Conservation (phyloP, 2,113 vertebrate genomes). For the Pedionomus torquatus region DNA sequence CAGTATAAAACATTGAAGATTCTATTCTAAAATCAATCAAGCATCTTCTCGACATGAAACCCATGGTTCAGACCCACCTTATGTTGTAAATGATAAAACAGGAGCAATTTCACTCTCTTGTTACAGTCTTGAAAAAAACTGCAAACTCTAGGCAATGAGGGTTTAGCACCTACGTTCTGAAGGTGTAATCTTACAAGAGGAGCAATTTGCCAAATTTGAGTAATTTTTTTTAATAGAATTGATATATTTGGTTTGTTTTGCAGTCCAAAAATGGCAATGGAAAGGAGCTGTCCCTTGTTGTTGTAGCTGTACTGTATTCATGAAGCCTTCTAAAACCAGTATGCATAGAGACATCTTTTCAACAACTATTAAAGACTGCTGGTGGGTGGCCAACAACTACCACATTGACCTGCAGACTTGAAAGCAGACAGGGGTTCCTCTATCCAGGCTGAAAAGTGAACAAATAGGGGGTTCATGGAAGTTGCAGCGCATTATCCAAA, state of each 20-base stretch:
- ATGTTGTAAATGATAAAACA: background rate
- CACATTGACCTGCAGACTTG: background rate
- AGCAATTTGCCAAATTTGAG: background rate
- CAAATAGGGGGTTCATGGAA: accelerated
- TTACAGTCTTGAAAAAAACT: background rate
- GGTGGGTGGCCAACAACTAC: background rate
- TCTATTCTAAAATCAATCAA: constrained; percentile 18
- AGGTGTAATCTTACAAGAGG: background rate
- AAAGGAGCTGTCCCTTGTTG: background rate
- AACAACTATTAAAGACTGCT: background rate
- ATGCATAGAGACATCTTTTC: background rate
- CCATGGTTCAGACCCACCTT: background rate
- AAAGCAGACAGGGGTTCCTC: background rate
- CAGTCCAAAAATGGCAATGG: background rate
- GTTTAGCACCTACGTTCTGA: background rate
- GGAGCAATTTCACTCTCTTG: background rate
- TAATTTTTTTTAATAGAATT: background rate
- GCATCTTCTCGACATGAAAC: background rate
- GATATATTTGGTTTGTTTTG: background rate
- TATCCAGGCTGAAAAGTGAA: background rate
- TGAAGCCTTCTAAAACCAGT: background rate
- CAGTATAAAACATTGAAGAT: background rate
- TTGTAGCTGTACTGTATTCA: background rate
- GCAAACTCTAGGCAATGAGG: background rate
- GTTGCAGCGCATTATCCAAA: background rate